Evolutionary conservation across 1,140 invertebrate genomes (phyloP).

Genomic region (Dreissena polymorpha): DNA sequence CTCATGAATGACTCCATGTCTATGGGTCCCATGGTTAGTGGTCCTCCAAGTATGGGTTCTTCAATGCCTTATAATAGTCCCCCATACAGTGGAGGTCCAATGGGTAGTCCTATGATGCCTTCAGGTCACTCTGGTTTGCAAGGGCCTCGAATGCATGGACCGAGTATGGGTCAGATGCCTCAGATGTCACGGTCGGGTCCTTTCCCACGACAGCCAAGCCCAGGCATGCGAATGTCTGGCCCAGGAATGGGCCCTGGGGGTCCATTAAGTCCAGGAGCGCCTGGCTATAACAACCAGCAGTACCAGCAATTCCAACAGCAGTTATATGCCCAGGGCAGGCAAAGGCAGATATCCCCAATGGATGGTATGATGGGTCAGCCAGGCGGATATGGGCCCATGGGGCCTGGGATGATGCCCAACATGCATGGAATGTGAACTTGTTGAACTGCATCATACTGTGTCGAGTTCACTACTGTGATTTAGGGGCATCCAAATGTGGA

Average conservation of each 20-base stretch:
- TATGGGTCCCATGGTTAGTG: constrained; percentile 75
- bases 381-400: constrained; percentile 59
- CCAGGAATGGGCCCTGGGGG: constrained; percentile 37
- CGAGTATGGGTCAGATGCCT: constrained; percentile 52
- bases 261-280: constrained; percentile 56
- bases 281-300: constrained; percentile 63
- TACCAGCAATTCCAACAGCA: constrained; percentile 78
- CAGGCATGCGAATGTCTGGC: constrained; percentile 59
- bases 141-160: constrained; percentile 64
- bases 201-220: constrained; percentile 50
- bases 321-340: constrained; percentile 72
- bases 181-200: constrained; percentile 57
- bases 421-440: constrained; percentile 64
- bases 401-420: constrained; percentile 67
- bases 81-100: constrained; percentile 43
- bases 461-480: too few relatives aligned
- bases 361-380: constrained; percentile 68
- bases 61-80: constrained; percentile 51
- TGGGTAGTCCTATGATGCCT: constrained; percentile 45
- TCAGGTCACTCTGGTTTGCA: constrained; percentile 55
- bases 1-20: constrained; percentile 56
- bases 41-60: constrained; percentile 56
- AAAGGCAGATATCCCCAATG: constrained; percentile 71
- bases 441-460: background rate
- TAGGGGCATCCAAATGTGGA: too few relatives aligned